Percentiles rank a stretch among this genome's conserved stretches.
These are phyloP conservation scores for Adelges cooleyi DNA, from an alignment of 1,140 invertebrate genomes.

Conservation along the genomic window DNA sequence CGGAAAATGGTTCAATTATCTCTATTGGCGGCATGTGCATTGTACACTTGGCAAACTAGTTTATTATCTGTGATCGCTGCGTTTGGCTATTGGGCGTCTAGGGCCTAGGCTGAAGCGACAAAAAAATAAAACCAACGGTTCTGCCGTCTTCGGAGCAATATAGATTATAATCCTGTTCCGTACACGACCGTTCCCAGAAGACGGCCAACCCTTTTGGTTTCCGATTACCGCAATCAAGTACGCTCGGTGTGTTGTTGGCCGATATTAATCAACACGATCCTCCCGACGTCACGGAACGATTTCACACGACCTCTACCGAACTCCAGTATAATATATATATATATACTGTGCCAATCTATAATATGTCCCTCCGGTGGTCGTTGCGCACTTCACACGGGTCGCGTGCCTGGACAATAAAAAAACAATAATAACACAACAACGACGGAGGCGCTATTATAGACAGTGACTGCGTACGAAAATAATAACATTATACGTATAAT, in stretches of 20 bases:
- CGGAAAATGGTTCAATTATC: too few species aligned
- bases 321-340: too few species aligned
- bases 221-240: conserved; percentile 1
- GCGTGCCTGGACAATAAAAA: conserved; percentile 24
- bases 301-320: conserved; percentile 14
- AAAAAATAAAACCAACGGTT: too few species aligned
- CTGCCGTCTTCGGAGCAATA: too few species aligned
- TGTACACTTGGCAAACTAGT: too few species aligned
- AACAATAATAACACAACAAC: neutral
- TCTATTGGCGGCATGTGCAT: too few species aligned
- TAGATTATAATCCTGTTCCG: too few species aligned
- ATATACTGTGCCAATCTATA: neutral
- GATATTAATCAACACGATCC: conserved; percentile 23
- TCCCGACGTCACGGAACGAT: conserved; percentile 3
- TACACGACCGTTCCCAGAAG: too few species aligned
- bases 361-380: neutral
- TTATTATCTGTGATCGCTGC: too few species aligned
- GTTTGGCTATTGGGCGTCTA: too few species aligned
- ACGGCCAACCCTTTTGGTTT: conserved; percentile 8
- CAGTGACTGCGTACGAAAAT: neutral
- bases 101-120: too few species aligned
- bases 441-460: conserved; percentile 1
- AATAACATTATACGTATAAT: neutral
- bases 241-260: neutral
- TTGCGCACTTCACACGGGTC: neutral